Evolutionary conservation across 2,888 invertebrate genomes (phyloP).

Genomic region (Caenorhabditis sulstoni): DNA sequence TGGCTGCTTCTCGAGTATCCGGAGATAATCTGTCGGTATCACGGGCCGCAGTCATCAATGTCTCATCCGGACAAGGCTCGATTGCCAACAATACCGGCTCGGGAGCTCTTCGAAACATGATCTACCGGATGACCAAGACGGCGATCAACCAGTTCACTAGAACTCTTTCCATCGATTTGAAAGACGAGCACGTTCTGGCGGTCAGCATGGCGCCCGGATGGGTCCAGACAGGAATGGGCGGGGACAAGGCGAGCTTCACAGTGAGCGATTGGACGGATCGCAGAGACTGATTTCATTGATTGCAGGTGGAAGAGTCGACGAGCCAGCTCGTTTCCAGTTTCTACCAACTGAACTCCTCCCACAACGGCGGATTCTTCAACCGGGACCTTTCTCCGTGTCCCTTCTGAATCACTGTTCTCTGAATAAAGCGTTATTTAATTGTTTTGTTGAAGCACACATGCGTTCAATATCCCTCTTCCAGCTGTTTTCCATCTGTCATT

Average conservation of each 20-base stretch:
- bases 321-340: too few relatives aligned
- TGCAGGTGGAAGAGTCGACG: too few relatives aligned
- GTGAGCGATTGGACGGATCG: neutral
- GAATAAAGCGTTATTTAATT: too few relatives aligned
- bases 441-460: too few relatives aligned
- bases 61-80: constrained; percentile 55
- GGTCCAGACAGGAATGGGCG: constrained; percentile 73
- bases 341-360: too few relatives aligned
- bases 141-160: constrained; percentile 69
- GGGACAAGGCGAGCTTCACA: constrained; percentile 55
- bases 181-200: constrained; percentile 50
- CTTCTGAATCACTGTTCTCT: too few relatives aligned
- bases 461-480: too few relatives aligned
- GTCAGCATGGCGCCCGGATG: constrained; percentile 69
- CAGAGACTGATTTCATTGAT: too few relatives aligned
- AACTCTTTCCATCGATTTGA: constrained; percentile 58
- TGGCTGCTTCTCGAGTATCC: constrained; percentile 22
- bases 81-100: constrained; percentile 49
- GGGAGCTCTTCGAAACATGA: constrained; percentile 14
- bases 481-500: constrained; percentile 18
- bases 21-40: constrained; percentile 33
- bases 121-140: constrained; percentile 58
- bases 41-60: constrained; percentile 57
- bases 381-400: too few relatives aligned
- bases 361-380: too few relatives aligned